Evolutionary conservation across 2,797 vertebrate genomes (phyloP), one percentile per base, ranked within the genome.

Genomic region (Pseudopleuronectes americanus): DNA sequence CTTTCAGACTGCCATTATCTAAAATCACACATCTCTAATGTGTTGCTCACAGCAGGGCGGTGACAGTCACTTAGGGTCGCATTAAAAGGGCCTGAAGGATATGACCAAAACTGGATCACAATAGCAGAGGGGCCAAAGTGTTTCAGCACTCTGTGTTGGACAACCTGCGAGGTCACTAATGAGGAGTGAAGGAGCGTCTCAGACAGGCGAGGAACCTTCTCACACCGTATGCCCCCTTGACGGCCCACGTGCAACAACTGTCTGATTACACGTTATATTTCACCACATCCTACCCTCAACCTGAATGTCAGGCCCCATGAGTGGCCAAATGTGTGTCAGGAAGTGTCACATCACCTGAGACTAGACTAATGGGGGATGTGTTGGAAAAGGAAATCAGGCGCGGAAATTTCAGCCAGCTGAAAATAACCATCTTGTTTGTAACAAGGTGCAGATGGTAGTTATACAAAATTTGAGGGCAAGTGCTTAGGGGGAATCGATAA

Each of bases 171-270:
- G 60, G 74, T 84, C 56, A 62, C 79, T 90, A 91, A 90, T 84
- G 83, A 88, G 56, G 77, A 84, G 45, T 82, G 90, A 92, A 69
- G 63, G 22, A 83, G 77, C 79, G 70, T 56, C 56, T 63, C 22
- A 68, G 85, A 79, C 82, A 87, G 67, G 83, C 81, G 60, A 80
- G 65, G 56, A 74, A 72, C 75, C 76, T 62, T 52, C 66, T 78
- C 74, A 89, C 90, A 92, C 86, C 89, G 92, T 90, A 84, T 91
- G 80, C 81, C 69, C 64, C 12, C 53, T 17, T 43, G 41, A 14
- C 54, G 24, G 59, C 78, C 69, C 64, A 70, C 76, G 9, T 33
- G 31, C 31, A 31, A 68, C 74, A 54, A 73, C 76, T 61, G 69
- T 59, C 65, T 83, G 73, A 83, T 84, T 82, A 72, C 76, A 78